Percentiles rank a stretch among this genome's conserved stretches.
Evolutionary conservation across 2,797 vertebrate species (phyloP).

Genomic region (Cirrhinus molitorella): DNA sequence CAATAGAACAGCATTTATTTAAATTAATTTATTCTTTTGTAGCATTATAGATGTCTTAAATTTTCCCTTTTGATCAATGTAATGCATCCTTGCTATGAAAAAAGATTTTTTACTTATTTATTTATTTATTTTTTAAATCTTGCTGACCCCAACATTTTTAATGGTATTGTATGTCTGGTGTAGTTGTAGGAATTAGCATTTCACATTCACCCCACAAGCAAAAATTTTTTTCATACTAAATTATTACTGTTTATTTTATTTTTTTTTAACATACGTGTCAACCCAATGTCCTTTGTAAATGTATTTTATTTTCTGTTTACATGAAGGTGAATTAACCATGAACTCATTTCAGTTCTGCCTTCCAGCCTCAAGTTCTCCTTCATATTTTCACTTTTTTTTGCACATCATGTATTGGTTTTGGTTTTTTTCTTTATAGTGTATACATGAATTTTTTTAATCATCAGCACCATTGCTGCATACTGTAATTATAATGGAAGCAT

Average conservation of each 20-base stretch:
- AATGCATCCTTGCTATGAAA: background rate
- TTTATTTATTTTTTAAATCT: no score
- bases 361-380: slow-evolving; percentile 10
- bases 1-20: background rate
- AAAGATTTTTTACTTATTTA: no score
- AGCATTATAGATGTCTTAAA: background rate
- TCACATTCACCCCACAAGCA: background rate
- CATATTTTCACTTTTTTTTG: background rate
- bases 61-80: background rate
- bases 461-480: slow-evolving; percentile 1
- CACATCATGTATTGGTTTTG: background rate
- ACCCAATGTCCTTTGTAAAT: background rate
- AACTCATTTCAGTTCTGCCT: background rate
- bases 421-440: slow-evolving; percentile 8
- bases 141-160: background rate
- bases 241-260: background rate
- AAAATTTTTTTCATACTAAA: background rate
- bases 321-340: slow-evolving; percentile 6
- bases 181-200: background rate
- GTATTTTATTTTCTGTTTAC: background rate
- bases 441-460: slow-evolving; percentile 20
- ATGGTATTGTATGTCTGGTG: background rate
- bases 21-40: no score
- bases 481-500: slow-evolving; percentile 53
- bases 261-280: background rate